These are phyloP conservation scores for Oreochromis niloticus DNA, from an alignment of 2,113 vertebrate genomes.

Conservation along the genomic window DNA sequence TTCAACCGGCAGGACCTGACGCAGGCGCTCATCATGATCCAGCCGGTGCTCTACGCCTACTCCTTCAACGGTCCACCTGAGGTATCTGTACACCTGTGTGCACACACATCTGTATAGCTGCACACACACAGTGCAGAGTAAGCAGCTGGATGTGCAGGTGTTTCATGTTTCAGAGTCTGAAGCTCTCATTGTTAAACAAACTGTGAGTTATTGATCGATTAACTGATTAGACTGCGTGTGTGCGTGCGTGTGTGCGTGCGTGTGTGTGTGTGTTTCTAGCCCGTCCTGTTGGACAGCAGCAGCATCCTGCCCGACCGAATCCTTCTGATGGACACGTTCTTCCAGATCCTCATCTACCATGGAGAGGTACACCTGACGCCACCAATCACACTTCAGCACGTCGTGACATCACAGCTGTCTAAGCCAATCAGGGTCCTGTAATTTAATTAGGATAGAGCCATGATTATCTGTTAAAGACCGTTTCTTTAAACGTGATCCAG, in stretches of 20 bases:
- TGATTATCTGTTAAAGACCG: neutral
- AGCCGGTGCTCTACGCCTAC: conserved; percentile 94
- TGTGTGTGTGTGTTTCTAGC: conserved; percentile 63
- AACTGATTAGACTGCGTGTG: neutral
- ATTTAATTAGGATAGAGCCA: neutral
- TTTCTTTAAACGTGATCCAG: neutral
- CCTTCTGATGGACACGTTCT: conserved; percentile 98
- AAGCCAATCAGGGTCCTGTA: neutral
- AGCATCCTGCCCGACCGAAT: conserved; percentile 96
- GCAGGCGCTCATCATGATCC: conserved; percentile 97
- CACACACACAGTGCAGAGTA: neutral
- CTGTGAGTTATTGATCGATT: neutral
- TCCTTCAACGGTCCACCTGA: conserved; percentile 94
- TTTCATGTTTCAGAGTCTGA: neutral
- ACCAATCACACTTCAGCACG: neutral
- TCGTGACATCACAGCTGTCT: neutral
- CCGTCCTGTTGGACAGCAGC: conserved; percentile 94
- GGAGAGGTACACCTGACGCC: conserved; percentile 81
- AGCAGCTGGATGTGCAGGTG: neutral
- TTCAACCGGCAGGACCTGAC: conserved; percentile 97
- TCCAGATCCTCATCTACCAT: conserved; percentile 97
- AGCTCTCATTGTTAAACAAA: neutral
- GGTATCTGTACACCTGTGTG: conserved; percentile 63
- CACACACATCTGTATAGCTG: neutral
- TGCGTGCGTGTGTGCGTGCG: neutral